Base-by-base conservation (phyloP, 2,888 invertebrate species). In the Drosophila pullipes region DNA sequence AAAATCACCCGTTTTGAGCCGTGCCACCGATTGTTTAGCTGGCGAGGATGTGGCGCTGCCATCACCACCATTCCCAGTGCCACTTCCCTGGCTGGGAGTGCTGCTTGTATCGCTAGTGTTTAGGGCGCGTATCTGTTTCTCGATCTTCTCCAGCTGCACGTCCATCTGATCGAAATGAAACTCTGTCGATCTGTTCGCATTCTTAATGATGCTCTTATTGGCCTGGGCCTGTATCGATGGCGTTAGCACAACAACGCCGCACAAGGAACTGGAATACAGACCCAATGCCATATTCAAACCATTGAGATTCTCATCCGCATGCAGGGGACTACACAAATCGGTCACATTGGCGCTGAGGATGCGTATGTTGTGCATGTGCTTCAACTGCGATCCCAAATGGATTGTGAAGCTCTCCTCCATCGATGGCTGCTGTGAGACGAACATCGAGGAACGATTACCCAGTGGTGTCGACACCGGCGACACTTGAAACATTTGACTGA, bases 371-470 rank as follows among this genome's bases (percentile, higher is more conserved):
- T 99, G 99, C 95, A 98, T 99, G 91, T 99, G 99, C 93, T 99
- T 99, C 93, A 99, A 95, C 94, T 99, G 99, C 6, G 99, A 98
- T 59, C 99, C 99, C 78, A 99, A 95, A 94, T 99, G 98, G 91
- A 99, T 99, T 28, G 99, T 99, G 93, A 99, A 99, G 94, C 98
- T 98, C 94, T 99, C 99, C 94, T 99, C 98, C 90, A 98, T 93
- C 4, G 93, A 93, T 1, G 94, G 93, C 71, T 92, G 93, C 69
- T 93, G 93, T 3, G 93, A 92, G 16, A 93, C 87, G 63, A 93
- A 93, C 93, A 93, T 93, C 10, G 93, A 93, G 4, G 93, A 93
- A 11, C 93, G 92, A 79, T 93, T 93, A n/a, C 93, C 93, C 35
- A 93, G 61, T 5, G 93, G 91, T 0, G 92, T 92, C 18, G 92